These are phyloP conservation scores for Desmodus rotundus DNA, from an alignment of 2,113 vertebrate species.

Conservation along the genomic window DNA sequence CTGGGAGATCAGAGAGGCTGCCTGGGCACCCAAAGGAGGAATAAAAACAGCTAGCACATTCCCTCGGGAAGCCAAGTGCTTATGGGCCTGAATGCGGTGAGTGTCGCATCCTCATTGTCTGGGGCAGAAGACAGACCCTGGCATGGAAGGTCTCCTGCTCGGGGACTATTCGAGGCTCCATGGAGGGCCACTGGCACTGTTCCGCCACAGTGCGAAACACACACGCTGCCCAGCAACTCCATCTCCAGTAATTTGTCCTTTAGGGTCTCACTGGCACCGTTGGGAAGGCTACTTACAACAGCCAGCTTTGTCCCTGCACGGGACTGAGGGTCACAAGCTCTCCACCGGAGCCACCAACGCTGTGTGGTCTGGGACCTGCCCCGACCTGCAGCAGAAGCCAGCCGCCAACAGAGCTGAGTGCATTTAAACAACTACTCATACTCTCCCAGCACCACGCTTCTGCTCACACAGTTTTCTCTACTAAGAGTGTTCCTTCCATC, in stretches of 20 bases:
- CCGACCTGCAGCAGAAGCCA: neutral
- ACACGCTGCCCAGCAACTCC: neutral
- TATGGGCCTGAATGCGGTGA: rapidly evolving
- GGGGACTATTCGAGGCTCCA: neutral
- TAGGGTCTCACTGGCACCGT: neutral
- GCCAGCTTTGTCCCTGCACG: neutral
- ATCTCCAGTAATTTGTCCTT: neutral
- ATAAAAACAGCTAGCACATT: neutral
- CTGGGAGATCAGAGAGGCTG: neutral
- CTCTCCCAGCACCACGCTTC: neutral
- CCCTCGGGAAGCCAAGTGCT: too few relatives aligned
- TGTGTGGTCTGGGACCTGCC: neutral
- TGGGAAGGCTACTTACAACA: neutral
- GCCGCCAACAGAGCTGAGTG: neutral
- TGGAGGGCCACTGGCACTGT: neutral
- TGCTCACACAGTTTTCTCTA: neutral
- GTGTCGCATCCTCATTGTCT: neutral
- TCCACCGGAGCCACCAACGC: neutral
- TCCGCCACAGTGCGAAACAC: neutral
- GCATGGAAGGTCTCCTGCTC: neutral
- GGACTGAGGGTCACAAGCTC: neutral
- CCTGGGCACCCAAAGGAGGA: neutral
- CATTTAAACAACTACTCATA: neutral
- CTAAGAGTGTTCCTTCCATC: neutral
- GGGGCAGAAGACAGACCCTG: neutral